phyloP scores from a whole-genome alignment of 2,888 invertebrate genomes.

The Campoplex capitator region DNA sequence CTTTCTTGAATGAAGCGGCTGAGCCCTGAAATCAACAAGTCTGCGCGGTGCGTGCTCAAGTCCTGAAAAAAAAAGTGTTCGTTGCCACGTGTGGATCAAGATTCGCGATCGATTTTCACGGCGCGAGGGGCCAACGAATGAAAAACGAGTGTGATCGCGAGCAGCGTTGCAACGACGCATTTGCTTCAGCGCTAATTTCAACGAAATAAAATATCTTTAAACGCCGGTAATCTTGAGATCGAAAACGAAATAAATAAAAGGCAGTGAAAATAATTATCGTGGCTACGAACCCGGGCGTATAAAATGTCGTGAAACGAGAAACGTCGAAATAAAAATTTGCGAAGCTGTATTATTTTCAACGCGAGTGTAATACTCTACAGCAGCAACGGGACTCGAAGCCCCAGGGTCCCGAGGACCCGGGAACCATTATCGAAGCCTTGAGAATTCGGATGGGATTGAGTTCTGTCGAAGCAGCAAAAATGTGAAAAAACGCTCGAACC shows the following conservation, averaged over 20 bases:
- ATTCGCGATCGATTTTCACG: conserved; percentile 32
- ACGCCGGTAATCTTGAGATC: background rate
- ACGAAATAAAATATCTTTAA: background rate
- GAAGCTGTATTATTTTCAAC: conserved; percentile 5
- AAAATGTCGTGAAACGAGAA: background rate
- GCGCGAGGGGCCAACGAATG: background rate
- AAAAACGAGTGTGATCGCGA: background rate
- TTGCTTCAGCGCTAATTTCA: background rate
- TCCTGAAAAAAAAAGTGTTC: conserved; percentile 21
- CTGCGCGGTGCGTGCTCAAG: conserved; percentile 47
- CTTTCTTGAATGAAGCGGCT: background rate
- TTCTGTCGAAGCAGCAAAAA: conserved; percentile 43
- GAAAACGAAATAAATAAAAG: background rate
- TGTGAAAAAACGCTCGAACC: conserved; percentile 57
- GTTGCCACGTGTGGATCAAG: conserved; percentile 32
- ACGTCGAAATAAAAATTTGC: background rate
- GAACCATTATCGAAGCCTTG: conserved; percentile 33
- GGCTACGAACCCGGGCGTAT: too few relatives aligned
- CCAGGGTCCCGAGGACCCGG: conserved; percentile 61
- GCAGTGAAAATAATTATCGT: background rate
- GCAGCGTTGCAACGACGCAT: background rate
- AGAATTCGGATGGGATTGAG: conserved; percentile 38
- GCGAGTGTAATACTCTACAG: conserved; percentile 53
- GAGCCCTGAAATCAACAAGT: conserved; percentile 70
- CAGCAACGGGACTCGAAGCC: conserved; percentile 68